Evolutionary conservation across 1,140 invertebrate genomes (phyloP), one percentile per base, ranked within the genome.

Genomic region (Thaumetopoea pityocampa): DNA sequence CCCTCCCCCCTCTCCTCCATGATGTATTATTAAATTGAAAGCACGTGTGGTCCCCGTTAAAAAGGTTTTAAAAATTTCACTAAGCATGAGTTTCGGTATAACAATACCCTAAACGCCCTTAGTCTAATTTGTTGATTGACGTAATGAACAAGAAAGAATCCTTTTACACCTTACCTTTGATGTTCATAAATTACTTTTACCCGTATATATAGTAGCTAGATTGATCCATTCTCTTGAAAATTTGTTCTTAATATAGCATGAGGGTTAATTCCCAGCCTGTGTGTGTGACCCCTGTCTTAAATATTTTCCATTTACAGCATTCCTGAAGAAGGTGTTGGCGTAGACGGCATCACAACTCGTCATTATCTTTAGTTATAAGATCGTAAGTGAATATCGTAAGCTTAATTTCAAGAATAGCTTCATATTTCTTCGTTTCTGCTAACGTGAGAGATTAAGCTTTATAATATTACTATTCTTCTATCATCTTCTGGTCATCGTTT

Each of bases 251-350:
- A 9, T 14, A 8, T 20, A 29, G 41, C 45, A 49, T 54, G 45
- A 45, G 26, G 17, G 28, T 37, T 10, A 9, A 37, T 11, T 18
- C 12, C 44, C 33, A 11, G 41, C 49, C 36, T 54, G 51, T 58
- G 67, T 68, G 57, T 64, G 69, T 67, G 54, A 43, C 57, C 64
- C 57, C 42, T 63, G 42, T 69, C 47, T 78, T 68, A 83, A 54
- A 67, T 56, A 35, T 80, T 72, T 40, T 86, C 52, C 86, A 69
- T 88, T 90, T 89, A 55, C 89, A 92, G 90, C 90, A 73, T 91
- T 91, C 88, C 88, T 92, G 86, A 91, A 91, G 89, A 91, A 90
- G 87, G 85, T 91, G 83, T 90, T 92, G 89, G 86, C 74, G 78
- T 88, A 90, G 87, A 85, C 85, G 82, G 78, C 64, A 34, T 51